Evolutionary conservation across 2,888 invertebrate genomes (phyloP).

Genomic region (Micropterix aruncella): DNA sequence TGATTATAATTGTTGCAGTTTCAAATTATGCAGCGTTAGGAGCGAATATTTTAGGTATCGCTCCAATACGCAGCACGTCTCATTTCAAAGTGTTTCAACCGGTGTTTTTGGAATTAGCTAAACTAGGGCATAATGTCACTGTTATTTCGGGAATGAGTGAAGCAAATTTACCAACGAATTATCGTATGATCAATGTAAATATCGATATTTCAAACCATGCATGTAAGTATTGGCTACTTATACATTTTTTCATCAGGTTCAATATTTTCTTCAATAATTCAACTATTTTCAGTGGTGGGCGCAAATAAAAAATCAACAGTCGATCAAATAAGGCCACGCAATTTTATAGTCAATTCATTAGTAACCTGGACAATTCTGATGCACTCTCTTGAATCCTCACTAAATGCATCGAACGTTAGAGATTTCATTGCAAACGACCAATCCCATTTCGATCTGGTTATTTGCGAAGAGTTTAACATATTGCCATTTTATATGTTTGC

Average conservation of each 20-base stretch:
- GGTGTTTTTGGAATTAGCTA: background rate
- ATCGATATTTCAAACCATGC: too few species aligned
- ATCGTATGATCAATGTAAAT: too few species aligned
- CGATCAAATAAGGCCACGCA: too few species aligned
- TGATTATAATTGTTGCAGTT: background rate
- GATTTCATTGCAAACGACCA: background rate
- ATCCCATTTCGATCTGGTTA: slow-evolving; percentile 12
- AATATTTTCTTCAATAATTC: too few species aligned
- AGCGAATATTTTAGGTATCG: background rate
- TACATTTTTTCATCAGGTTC: too few species aligned
- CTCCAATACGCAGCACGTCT: background rate
- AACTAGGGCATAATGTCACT: background rate
- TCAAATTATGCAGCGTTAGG: background rate
- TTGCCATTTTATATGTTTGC: slow-evolving; percentile 14
- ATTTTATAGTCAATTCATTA: too few species aligned
- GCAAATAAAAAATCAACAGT: too few species aligned
- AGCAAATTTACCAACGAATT: slow-evolving; percentile 7
- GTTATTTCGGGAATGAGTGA: slow-evolving; percentile 2
- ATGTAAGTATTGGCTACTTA: too few species aligned
- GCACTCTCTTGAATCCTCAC: too few species aligned
- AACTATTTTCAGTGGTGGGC: too few species aligned
- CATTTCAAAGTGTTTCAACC: background rate
- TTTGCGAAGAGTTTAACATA: slow-evolving; percentile 14
- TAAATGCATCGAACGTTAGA: background rate
- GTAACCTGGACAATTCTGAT: too few species aligned